Conservation (phyloP, 2,113 vertebrate species). For the Beaufortia kweichowensis region DNA sequence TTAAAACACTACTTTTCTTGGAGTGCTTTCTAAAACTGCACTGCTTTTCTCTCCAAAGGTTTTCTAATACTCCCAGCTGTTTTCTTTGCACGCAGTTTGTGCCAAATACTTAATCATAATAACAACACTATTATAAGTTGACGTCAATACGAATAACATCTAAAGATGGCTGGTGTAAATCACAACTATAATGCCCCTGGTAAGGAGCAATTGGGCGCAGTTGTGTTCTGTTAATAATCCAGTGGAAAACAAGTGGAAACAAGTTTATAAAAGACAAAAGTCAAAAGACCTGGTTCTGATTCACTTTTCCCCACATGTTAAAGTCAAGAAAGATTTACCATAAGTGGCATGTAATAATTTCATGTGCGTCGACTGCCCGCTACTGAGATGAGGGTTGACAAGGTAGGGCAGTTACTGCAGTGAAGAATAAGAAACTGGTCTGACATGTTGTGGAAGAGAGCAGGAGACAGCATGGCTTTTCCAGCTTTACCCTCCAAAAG, state of each 20-base stretch:
- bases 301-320: slow-evolving; percentile 40
- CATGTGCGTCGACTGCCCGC: slow-evolving; percentile 13
- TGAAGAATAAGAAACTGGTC: background rate
- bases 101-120: slow-evolving; percentile 66
- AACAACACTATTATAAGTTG: slow-evolving; percentile 66
- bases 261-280: slow-evolving; percentile 22
- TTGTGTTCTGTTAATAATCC: slow-evolving; percentile 45
- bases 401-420: background rate
- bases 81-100: slow-evolving; percentile 60
- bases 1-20: slow-evolving; percentile 61
- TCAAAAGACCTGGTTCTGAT: slow-evolving; percentile 35
- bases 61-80: slow-evolving; percentile 59
- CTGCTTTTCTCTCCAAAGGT: slow-evolving; percentile 51
- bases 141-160: slow-evolving; percentile 66
- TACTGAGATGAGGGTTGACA: slow-evolving; percentile 3
- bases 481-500: slow-evolving; percentile 8
- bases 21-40: slow-evolving; percentile 55
- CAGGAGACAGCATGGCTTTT: slow-evolving; percentile 1
- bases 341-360: slow-evolving; percentile 8
- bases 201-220: slow-evolving; percentile 59
- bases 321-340: slow-evolving; percentile 26
- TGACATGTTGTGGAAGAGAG: slow-evolving; percentile 19
- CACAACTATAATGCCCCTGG: slow-evolving; percentile 62
- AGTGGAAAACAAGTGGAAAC: slow-evolving; percentile 41
- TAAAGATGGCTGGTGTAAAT: slow-evolving; percentile 62